Evolutionary conservation across 2,797 vertebrate genomes (phyloP), one percentile per base, ranked within the genome.

Genomic region (Poeciliopsis paucimaculata): DNA sequence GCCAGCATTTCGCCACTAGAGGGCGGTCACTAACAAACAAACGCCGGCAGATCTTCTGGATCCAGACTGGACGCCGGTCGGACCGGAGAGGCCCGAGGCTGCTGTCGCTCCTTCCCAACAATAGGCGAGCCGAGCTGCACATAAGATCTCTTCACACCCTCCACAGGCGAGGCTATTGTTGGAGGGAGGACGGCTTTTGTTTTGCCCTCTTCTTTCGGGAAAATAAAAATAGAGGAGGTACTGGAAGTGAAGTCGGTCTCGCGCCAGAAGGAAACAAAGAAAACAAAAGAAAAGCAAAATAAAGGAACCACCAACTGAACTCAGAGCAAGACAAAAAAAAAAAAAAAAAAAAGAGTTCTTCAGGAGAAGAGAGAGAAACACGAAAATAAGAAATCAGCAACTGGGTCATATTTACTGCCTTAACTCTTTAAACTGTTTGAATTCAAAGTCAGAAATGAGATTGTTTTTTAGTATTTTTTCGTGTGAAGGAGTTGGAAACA

Each of bases 91-190:
- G 18, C 64, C 85, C 83, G 85, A 89, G 74, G 68, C 72, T 75
- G 72, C 60, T 84, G 82, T 86, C 84, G 78, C 45, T 28, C 15
- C 28, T 75, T 20, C 66, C 84, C 81, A 89, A 93, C 87, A 90
- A 90, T 82, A 87, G 87, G 75, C 12, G 23, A n/a, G 26, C 31
- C 31, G 51, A 28, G 2, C 64, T 23, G 31, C 66, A 26, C 72
- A 78, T 78, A 75, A 72, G 64, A 81, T 81, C 79, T 72, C 62
- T 55, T 71, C 73, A 62, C 70, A 11, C 49, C 36, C 75, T 73
- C 55, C 76, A 76, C 73, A 6, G 11, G 64, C 45, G 84, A 71
- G 41, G 78, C 86, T 82, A 74, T 90, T 90, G 88, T 91, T 82
- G 18, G 18, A 77, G 49, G 23, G 55, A 45, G 26, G 7, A 23